A percentile compares a stretch with the other conserved stretches of the same genome.
phyloP scores from a whole-genome alignment of 2,888 invertebrate genomes.

The Pelosia muscerda region DNA sequence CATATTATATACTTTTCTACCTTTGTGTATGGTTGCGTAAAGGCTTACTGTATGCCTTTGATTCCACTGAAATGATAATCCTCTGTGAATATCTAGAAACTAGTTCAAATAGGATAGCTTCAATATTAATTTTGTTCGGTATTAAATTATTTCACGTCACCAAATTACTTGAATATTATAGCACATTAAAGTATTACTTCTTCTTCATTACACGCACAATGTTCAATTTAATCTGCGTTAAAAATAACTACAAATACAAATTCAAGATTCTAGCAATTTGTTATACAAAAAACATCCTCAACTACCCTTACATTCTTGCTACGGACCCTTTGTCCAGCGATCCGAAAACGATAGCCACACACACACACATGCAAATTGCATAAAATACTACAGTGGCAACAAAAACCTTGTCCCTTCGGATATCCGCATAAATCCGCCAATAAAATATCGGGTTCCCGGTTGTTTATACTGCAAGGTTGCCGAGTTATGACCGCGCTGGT shows the following conservation, averaged over 20 bases:
- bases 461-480: constrained; percentile 59
- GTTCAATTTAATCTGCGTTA: neutral
- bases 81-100: no score
- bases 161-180: no score
- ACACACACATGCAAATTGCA: constrained; percentile 47
- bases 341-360: constrained; percentile 40
- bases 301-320: neutral
- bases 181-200: no score
- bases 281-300: constrained; percentile 8
- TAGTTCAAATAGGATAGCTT: no score
- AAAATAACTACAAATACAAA: neutral
- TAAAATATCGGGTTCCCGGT: constrained; percentile 63
- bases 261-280: neutral
- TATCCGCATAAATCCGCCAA: constrained; percentile 61
- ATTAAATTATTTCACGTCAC: no score
- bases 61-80: no score
- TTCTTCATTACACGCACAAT: no score
- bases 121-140: no score
- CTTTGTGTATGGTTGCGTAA: no score
- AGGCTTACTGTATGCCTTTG: no score
- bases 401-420: constrained; percentile 55
- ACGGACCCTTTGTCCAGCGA: constrained; percentile 14
- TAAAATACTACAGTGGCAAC: constrained; percentile 47
- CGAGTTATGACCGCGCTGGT: constrained; percentile 60
- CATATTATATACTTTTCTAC: no score